Base-by-base conservation (phyloP, 2,113 vertebrate genomes). In the Tupaia tana region DNA sequence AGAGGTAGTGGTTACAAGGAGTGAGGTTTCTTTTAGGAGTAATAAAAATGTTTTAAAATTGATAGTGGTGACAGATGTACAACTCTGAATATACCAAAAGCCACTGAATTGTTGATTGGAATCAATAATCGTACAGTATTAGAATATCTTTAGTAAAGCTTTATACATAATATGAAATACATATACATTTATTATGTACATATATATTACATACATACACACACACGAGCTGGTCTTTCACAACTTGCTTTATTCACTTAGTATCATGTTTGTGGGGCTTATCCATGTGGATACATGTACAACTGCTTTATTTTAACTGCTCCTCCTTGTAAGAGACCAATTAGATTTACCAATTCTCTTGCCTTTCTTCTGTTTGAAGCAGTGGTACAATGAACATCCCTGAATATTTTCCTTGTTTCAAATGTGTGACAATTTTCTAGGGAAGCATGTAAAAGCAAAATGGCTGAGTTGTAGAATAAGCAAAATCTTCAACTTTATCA, bases 1-100 rank as follows among this genome's bases (percentile, higher is more conserved):
- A 24, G 16, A 15, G 20, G 2, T 58, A 10, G 29, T 20, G 56
- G 20, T 58, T 80, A 54, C 82, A 63, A 13, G 18, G 6, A 61
- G n/a, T 24, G 56, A 7, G 9, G 31, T 77, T 94, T 89, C 73
- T 82, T 69, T 83, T 11, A 64, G 29, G 34, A 14, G 9, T 59
- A 86, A 96, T 71, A 34, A 86, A 93, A 89, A 79, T 63, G 25
- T 91, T 83, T 63, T 64, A 86, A 93, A 67, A 75, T 6, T 63
- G 85, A 89, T 3, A 78, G 25, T 24, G 3, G 20, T 31, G 16
- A 86, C 0, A 89, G 43, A 34, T 16, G 19, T 1, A 82, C 24
- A 86, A 63, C 43, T 75, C 56, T 63, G 11, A 82, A 61, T 34
- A 75, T 7, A 80, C 9, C 66, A 52, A 86, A 87, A 96, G 52